These are phyloP conservation scores for Umimayanthus kanabou DNA, from an alignment of 92 coral and sea anemone species.

Conservation along the genomic window DNA sequence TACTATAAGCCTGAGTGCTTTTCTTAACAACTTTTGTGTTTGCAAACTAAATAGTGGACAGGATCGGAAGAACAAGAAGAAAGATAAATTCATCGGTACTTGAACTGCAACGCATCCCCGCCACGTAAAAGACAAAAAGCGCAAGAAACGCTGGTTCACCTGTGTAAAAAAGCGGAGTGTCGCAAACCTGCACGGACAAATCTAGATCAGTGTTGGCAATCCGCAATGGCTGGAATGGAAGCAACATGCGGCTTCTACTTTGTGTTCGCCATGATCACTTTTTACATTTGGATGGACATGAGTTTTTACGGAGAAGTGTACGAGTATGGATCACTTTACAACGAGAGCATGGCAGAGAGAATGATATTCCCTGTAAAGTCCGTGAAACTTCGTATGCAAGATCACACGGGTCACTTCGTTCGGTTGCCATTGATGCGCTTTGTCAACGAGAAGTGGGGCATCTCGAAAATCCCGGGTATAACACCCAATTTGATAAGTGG, in stretches of 20 bases:
- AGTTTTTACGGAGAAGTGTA: constrained; percentile 83
- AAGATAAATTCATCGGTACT: not conserved
- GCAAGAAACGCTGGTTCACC: not conserved
- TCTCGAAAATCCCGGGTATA: constrained; percentile 64
- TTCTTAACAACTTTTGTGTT: too few relatives aligned
- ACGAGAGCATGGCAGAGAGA: constrained; percentile 70
- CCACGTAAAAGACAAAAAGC: too few relatives aligned
- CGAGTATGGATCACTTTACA: constrained; percentile 76
- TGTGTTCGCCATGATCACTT: constrained; percentile 74
- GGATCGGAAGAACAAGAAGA: too few relatives aligned
- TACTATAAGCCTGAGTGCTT: too few relatives aligned
- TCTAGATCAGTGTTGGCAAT: not conserved
- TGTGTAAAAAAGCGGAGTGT: not conserved
- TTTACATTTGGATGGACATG: constrained; percentile 83
- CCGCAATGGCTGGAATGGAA: constrained; percentile 77
- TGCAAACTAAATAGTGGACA: too few relatives aligned
- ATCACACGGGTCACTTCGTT: constrained; percentile 81
- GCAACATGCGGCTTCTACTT: constrained; percentile 82
- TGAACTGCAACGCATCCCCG: not conserved
- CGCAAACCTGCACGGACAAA: constrained; percentile 5
- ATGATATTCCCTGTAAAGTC: constrained; percentile 74
- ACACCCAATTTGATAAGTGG: constrained; percentile 81
- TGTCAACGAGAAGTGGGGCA: constrained; percentile 67
- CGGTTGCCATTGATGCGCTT: constrained; percentile 74
- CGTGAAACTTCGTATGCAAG: constrained; percentile 82